Evolutionary conservation across 1,140 invertebrate species (phyloP).

Genomic region (Diploscapter pachys): DNA sequence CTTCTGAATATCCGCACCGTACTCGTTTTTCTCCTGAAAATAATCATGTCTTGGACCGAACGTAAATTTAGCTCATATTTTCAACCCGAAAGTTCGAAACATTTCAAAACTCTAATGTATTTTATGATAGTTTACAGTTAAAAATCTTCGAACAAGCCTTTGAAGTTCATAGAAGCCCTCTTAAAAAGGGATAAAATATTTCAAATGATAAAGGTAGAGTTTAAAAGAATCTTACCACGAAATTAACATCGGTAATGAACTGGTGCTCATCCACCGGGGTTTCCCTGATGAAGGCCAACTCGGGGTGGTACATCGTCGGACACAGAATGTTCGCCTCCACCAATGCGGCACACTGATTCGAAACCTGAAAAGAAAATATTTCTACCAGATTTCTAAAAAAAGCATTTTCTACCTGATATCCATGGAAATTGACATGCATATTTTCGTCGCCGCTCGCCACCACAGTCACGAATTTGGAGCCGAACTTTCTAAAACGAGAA

Average conservation of each 20-base stretch:
- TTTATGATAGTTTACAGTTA: no score
- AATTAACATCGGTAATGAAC: slow-evolving; percentile 98
- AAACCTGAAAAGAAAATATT: slow-evolving; percentile 80
- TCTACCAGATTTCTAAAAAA: no score
- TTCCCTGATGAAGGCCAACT: slow-evolving; percentile 90
- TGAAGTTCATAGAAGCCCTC: no score
- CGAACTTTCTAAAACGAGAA: no score
- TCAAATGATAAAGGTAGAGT: background rate
- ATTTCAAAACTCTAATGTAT: no score
- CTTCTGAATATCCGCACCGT: slow-evolving; percentile 91
- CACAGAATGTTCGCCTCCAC: slow-evolving; percentile 88
- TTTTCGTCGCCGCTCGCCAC: slow-evolving; percentile 81
- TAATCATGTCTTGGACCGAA: background rate
- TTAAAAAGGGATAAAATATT: no score
- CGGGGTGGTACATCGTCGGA: slow-evolving; percentile 79
- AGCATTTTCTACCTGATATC: slow-evolving; percentile 29
- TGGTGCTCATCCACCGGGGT: slow-evolving; percentile 76
- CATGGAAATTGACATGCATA: slow-evolving; percentile 37
- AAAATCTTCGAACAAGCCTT: no score
- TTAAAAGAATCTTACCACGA: slow-evolving; percentile 72
- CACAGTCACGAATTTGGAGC: slow-evolving; percentile 79
- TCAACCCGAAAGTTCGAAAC: no score
- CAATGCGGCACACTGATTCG: slow-evolving; percentile 94
- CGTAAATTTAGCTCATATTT: no score
- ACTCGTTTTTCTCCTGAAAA: slow-evolving; percentile 85